Evolutionary conservation across 2,888 invertebrate genomes (phyloP).

Genomic region (Polydesmus complanatus): DNA sequence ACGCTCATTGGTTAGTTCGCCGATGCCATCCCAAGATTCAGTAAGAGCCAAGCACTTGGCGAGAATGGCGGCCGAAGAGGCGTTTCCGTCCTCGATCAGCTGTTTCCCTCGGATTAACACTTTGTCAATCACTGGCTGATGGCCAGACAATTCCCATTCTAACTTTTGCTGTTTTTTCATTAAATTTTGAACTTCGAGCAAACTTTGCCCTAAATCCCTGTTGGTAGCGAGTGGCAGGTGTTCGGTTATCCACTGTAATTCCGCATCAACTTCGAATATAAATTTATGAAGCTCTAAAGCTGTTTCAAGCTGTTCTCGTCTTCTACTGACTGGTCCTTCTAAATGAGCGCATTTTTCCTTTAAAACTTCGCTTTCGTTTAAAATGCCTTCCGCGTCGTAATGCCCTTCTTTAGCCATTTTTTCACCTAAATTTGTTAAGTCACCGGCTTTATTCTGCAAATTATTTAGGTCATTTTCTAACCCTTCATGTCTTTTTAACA

Average conservation of each 20-base stretch:
- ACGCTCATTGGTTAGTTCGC: conserved; percentile 53
- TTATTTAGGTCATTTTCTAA: conserved; percentile 71
- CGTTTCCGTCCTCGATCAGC: conserved; percentile 61
- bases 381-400: conserved; percentile 79
- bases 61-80: conserved; percentile 61
- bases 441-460: conserved; percentile 67
- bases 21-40: conserved; percentile 58
- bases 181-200: conserved; percentile 81
- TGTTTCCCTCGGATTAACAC: conserved; percentile 62
- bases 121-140: conserved; percentile 70
- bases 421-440: conserved; percentile 58
- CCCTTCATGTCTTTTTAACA: conserved; percentile 72
- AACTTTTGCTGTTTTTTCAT: conserved; percentile 90
- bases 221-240: conserved; percentile 67
- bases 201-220: conserved; percentile 54
- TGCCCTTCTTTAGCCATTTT: conserved; percentile 88
- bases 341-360: conserved; percentile 47
- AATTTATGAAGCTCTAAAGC: conserved; percentile 79
- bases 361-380: conserved; percentile 58
- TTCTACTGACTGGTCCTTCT: conserved; percentile 51
- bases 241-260: conserved; percentile 90
- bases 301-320: conserved; percentile 67
- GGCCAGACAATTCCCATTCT: conserved; percentile 72
- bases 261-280: conserved; percentile 79
- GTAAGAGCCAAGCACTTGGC: conserved; percentile 56